Evolutionary conservation across 2,113 vertebrate species (phyloP).

Genomic region (Cygnus atratus): DNA sequence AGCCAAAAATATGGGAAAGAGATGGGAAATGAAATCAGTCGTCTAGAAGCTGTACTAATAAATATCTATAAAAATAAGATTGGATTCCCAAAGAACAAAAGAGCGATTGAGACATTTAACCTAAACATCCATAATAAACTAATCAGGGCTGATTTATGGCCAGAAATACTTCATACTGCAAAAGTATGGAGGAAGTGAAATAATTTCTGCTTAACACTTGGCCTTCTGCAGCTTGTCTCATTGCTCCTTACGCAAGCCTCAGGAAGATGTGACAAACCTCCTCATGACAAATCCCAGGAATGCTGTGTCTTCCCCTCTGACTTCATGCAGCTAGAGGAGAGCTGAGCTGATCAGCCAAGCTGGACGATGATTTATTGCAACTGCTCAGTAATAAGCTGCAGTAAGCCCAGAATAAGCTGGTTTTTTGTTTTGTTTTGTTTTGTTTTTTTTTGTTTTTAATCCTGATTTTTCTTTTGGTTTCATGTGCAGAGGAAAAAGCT

Average conservation of each 20-base stretch:
- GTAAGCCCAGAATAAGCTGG: neutral
- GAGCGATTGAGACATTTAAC: conserved; percentile 22
- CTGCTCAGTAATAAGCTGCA: neutral
- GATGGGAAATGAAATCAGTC: conserved; percentile 54
- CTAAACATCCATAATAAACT: conserved; percentile 45
- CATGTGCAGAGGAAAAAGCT: neutral
- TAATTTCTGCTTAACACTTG: conserved; percentile 43
- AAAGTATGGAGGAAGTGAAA: conserved; percentile 28
- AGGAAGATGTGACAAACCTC: conserved; percentile 23
- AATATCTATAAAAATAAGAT: conserved; percentile 27
- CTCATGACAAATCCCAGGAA: conserved; percentile 44
- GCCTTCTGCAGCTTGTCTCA: neutral
- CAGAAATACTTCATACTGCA: neutral
- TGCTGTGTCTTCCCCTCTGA: conserved; percentile 19
- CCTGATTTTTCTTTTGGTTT: conserved; percentile 40
- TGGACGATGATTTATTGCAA: conserved; percentile 32
- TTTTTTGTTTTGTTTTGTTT: neutral
- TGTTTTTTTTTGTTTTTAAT: neutral
- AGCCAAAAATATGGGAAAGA: conserved; percentile 17
- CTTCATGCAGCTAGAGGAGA: conserved; percentile 1
- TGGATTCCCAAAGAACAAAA: conserved; percentile 19
- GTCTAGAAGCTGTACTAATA: neutral
- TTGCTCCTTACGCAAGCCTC: neutral
- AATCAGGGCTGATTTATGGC: conserved; percentile 21
- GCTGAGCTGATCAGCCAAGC: neutral